phyloP scores from a whole-genome alignment of 2,113 vertebrate genomes.

The Todiramphus chloris region DNA sequence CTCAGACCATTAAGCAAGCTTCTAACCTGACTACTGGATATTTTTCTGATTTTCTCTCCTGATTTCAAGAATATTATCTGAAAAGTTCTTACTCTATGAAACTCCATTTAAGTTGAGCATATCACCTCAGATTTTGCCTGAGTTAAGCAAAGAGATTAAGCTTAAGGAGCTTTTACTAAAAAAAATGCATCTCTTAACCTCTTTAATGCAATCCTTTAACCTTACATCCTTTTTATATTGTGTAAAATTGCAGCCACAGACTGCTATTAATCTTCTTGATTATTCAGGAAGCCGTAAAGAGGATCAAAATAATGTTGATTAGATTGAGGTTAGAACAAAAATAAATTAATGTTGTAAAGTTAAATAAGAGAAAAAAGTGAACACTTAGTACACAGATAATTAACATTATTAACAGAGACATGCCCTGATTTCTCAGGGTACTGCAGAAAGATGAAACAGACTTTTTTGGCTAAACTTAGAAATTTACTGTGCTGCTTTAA shows the following conservation, averaged over 20 bases:
- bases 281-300: not conserved
- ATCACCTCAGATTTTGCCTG: not conserved
- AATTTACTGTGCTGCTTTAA: not conserved
- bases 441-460: not conserved
- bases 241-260: not conserved
- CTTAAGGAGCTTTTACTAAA: not conserved
- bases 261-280: not conserved
- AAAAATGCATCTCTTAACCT: not conserved
- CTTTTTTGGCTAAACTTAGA: not conserved
- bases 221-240: not conserved
- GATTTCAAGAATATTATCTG: not conserved
- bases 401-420: not conserved
- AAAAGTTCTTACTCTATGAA: not conserved
- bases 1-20: not conserved
- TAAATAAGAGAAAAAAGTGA: not conserved
- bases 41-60: not conserved
- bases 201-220: not conserved
- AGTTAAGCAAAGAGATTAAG: not conserved
- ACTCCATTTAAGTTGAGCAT: not conserved
- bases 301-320: not conserved
- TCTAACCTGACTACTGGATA: not conserved
- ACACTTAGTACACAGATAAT: not conserved
- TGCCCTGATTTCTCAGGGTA: not conserved
- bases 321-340: not conserved
- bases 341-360: not conserved